These are phyloP conservation scores for Callyntrura sp. DNA, from an alignment of 2,888 invertebrate species.

Conservation along the genomic window DNA sequence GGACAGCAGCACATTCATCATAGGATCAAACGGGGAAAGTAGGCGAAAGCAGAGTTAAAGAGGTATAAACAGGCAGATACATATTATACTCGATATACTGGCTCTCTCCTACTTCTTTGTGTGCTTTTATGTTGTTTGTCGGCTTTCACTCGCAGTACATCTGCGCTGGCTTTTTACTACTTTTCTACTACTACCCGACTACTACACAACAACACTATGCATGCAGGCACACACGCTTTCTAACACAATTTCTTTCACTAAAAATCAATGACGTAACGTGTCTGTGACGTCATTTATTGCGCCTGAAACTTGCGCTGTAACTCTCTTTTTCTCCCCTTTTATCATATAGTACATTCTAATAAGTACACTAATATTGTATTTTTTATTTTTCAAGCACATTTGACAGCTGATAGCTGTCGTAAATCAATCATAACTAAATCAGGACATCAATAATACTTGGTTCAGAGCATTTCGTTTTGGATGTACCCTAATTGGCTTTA, in stretches of 20 bases:
- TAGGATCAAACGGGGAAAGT: too few relatives aligned
- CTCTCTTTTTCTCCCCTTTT: conserved; percentile 26
- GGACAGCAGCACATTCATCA: too few relatives aligned
- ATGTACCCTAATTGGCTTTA: too few relatives aligned
- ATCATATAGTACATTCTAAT: neutral
- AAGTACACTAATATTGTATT: neutral
- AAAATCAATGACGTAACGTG: conserved; percentile 67
- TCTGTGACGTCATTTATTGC: conserved; percentile 78
- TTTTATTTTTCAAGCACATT: conserved; percentile 36
- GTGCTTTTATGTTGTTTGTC: too few relatives aligned
- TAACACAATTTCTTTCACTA: conserved; percentile 47
- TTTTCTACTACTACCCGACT: conserved; percentile 27
- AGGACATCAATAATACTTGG: too few relatives aligned
- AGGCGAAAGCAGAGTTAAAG: neutral
- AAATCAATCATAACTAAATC: too few relatives aligned
- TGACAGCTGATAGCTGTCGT: conserved; percentile 79
- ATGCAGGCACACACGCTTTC: too few relatives aligned
- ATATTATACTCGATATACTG: neutral
- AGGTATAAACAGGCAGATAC: too few relatives aligned
- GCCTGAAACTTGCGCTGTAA: conserved; percentile 75
- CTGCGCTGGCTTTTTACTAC: conserved; percentile 34
- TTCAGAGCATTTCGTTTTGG: too few relatives aligned
- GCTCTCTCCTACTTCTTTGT: neutral
- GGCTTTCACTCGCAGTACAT: conserved; percentile 2
- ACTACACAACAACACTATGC: too few relatives aligned